Conservation (phyloP, 2,888 invertebrate genomes). For the Colostygia pectinataria region DNA sequence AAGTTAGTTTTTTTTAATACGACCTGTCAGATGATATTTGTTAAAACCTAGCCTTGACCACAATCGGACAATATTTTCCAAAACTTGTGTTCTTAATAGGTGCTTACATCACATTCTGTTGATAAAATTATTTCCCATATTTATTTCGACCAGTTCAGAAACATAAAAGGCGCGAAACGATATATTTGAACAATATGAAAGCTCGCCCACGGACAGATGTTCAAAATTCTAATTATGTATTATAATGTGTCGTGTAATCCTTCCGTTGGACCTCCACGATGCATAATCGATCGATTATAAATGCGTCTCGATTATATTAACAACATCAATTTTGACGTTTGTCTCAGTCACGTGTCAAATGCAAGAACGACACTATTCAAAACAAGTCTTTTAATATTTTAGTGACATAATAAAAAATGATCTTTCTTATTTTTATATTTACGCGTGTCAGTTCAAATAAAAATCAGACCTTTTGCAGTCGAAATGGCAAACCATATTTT, state of each 20-base stretch:
- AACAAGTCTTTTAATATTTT: background rate
- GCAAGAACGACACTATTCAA: conserved; percentile 9
- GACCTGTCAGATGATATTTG: too few relatives aligned
- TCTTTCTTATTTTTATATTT: too few relatives aligned
- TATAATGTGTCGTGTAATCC: conserved; percentile 76
- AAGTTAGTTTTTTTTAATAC: too few relatives aligned
- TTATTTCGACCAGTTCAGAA: conserved; percentile 21
- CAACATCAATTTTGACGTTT: conserved; percentile 47
- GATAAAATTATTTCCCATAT: conserved; percentile 28
- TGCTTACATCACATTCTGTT: conserved; percentile 9
- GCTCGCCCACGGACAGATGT: conserved; percentile 72
- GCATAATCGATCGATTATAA: conserved; percentile 70
- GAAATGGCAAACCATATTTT: conserved; percentile 32
- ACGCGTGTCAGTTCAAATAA: background rate
- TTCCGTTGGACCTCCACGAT: conserved; percentile 75
- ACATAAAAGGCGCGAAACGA: conserved; percentile 28
- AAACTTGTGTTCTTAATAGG: background rate
- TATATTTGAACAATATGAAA: conserved; percentile 62
- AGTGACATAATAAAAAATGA: too few relatives aligned
- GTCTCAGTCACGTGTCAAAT: conserved; percentile 39
- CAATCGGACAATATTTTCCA: too few relatives aligned
- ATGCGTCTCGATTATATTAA: conserved; percentile 44
- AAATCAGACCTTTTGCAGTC: conserved; percentile 30
- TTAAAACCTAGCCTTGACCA: too few relatives aligned
- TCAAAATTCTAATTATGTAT: conserved; percentile 79